Conservation (phyloP, 2,113 vertebrate genomes). For the Pseudorectes ferrugineus region DNA sequence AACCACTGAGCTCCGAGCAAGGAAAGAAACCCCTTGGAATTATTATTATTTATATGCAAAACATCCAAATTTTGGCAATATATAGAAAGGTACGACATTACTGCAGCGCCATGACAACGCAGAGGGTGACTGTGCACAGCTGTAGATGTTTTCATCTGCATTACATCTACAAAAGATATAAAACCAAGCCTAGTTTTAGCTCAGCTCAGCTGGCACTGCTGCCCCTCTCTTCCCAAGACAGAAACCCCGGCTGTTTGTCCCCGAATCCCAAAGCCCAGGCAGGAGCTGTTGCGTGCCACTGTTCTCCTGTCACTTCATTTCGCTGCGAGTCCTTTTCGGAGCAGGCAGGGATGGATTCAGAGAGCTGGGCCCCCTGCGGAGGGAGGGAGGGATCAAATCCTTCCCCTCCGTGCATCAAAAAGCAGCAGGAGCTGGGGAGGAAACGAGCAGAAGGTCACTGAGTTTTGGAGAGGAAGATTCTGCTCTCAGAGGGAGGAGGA, state of each 20-base stretch:
- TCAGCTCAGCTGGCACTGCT: neutral
- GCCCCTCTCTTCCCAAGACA: neutral
- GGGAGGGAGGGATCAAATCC: neutral
- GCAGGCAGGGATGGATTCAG: neutral
- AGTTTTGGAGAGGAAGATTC: neutral
- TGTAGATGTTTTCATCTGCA: neutral
- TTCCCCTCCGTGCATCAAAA: fast-evolving
- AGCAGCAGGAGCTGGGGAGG: neutral
- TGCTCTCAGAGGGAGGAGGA: neutral
- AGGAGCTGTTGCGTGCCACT: fast-evolving
- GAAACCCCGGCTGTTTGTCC: neutral
- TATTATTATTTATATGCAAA: neutral
- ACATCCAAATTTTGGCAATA: neutral
- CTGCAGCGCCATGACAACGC: fast-evolving
- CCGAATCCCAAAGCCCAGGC: neutral
- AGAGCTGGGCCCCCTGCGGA: neutral
- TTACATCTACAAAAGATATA: neutral
- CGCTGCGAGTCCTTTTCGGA: neutral
- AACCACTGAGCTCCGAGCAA: neutral
- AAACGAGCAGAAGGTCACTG: neutral
- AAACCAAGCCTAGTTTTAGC: neutral
- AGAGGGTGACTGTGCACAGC: neutral
- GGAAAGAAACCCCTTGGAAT: neutral
- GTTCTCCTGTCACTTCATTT: neutral
- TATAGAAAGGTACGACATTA: fast-evolving